Conservation (phyloP, 2,797 vertebrate species). For the Chloroceryle amazona region DNA sequence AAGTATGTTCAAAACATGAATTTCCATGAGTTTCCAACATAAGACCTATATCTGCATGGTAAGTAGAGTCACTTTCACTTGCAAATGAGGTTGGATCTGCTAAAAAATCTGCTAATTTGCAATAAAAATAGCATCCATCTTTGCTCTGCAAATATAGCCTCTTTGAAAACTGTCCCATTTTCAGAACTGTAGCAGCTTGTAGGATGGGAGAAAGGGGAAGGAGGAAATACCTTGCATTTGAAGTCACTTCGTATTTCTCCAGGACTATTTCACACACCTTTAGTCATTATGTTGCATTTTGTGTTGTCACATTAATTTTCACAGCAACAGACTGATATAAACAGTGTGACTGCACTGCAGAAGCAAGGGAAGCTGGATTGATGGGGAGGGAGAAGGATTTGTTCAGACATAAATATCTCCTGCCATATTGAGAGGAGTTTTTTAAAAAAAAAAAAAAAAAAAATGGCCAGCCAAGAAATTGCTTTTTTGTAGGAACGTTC, state of each 20-base stretch:
- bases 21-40: conserved; percentile 75
- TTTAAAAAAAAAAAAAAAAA: conserved; percentile 1
- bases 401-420: conserved; percentile 75
- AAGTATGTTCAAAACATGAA: conserved; percentile 75
- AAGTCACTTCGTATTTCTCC: conserved; percentile 39
- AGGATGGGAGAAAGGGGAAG: conserved; percentile 53
- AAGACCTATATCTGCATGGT: conserved; percentile 75
- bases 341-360: conserved; percentile 36
- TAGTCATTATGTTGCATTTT: conserved; percentile 31
- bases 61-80: conserved; percentile 76
- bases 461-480: conserved; percentile 71
- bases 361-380: conserved; percentile 45
- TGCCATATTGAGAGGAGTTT: conserved; percentile 69
- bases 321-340: conserved; percentile 52
- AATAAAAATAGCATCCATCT: conserved; percentile 74
- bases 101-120: conserved; percentile 76
- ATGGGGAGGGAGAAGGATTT: conserved; percentile 63
- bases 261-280: conserved; percentile 64
- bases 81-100: conserved; percentile 74
- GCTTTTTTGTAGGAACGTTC: conserved; percentile 65
- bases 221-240: conserved; percentile 68
- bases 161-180: conserved; percentile 76
- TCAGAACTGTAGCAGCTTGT: conserved; percentile 68
- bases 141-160: conserved; percentile 73
- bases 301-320: conserved; percentile 69